Percentiles rank a stretch among this genome's conserved stretches.
phyloP scores from a whole-genome alignment of 2,113 vertebrate genomes.

The Heterocephalus glaber region DNA sequence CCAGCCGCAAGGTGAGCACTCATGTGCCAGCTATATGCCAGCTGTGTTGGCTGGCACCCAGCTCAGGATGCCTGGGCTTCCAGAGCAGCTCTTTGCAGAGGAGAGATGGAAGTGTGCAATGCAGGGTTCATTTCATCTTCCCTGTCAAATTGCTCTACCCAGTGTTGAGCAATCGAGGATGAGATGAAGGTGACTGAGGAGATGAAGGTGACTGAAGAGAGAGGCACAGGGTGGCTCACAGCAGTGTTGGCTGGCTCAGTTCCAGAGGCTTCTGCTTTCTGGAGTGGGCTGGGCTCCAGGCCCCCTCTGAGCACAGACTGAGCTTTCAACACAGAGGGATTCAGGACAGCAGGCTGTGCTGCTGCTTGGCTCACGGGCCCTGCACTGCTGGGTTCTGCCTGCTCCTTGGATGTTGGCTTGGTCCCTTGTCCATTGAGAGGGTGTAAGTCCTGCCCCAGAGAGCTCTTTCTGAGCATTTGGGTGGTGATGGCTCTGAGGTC shows the following conservation, averaged over 20 bases:
- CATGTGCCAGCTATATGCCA: fast-evolving
- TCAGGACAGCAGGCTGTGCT: fast-evolving
- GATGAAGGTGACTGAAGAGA: no score
- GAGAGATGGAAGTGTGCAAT: background rate
- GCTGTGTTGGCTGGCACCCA: fast-evolving
- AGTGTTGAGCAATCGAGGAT: no score
- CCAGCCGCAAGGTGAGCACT: no score
- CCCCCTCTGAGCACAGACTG: background rate
- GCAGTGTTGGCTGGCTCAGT: no score
- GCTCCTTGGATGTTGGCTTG: background rate
- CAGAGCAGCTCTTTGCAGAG: background rate
- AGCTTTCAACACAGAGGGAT: background rate
- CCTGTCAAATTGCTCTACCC: no score
- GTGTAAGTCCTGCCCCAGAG: fast-evolving
- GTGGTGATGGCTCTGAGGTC: background rate
- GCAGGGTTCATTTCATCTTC: background rate
- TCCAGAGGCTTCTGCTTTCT: background rate
- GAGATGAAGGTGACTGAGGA: no score
- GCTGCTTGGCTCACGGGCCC: background rate
- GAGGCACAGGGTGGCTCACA: background rate
- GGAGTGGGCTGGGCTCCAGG: background rate
- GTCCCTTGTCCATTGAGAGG: background rate
- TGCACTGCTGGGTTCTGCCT: fast-evolving
- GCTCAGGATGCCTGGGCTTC: background rate
- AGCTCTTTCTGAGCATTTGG: no score